phyloP scores from a whole-genome alignment of 2,888 invertebrate species.

The Anthrax anthrax region DNA sequence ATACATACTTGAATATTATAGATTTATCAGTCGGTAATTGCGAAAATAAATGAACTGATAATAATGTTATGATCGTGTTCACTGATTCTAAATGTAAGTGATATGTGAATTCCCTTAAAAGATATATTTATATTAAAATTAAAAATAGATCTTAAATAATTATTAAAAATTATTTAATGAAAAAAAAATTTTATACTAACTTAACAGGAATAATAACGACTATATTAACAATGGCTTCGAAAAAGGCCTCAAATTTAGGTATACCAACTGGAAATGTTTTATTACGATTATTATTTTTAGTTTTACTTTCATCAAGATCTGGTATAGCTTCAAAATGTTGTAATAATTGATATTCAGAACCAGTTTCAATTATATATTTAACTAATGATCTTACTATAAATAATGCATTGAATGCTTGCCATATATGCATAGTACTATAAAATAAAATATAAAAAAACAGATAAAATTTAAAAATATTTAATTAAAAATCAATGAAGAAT shows the following conservation, averaged over 20 bases:
- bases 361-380: constrained; percentile 82
- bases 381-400: constrained; percentile 73
- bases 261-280: too few species aligned
- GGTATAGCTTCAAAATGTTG: constrained; percentile 59
- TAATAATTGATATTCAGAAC: constrained; percentile 75
- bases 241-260: constrained; percentile 30
- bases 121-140: neutral
- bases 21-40: constrained; percentile 55
- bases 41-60: constrained; percentile 77
- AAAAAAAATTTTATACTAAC: constrained; percentile 13
- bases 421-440: constrained; percentile 52
- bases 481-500: neutral
- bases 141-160: neutral
- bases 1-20: constrained; percentile 35
- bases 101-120: constrained; percentile 63
- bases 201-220: constrained; percentile 34
- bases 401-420: constrained; percentile 90
- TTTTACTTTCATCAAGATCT: constrained; percentile 19
- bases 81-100: constrained; percentile 76
- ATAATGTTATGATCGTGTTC: constrained; percentile 70
- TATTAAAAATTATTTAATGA: too few species aligned
- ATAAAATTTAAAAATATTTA: neutral
- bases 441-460: neutral
- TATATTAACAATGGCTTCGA: constrained; percentile 33
- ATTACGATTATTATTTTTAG: neutral